These are phyloP conservation scores for Rhabditophanes sp. DNA, from an alignment of 2,888 invertebrate species.

Conservation along the genomic window DNA sequence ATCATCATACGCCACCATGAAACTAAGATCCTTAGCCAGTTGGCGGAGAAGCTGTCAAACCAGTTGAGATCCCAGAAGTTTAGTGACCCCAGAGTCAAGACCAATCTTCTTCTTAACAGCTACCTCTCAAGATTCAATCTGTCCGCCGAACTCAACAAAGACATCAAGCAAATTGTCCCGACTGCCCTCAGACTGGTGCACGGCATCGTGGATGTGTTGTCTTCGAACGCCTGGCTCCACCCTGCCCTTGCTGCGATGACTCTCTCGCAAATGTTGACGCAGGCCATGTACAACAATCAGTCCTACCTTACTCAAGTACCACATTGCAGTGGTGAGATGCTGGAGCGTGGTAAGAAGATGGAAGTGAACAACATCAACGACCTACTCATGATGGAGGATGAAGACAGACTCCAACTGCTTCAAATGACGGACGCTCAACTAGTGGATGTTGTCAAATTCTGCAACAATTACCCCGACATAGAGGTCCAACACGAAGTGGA, in stretches of 20 bases:
- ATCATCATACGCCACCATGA: constrained; percentile 86
- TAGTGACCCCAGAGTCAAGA: constrained; percentile 91
- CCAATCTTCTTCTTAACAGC: constrained; percentile 81
- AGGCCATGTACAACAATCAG: constrained; percentile 99
- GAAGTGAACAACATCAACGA: constrained; percentile 81
- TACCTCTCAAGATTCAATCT: constrained; percentile 82
- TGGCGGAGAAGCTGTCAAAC: constrained; percentile 51
- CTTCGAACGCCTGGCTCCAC: constrained; percentile 85
- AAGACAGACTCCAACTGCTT: constrained; percentile 58
- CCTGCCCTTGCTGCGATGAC: constrained; percentile 99
- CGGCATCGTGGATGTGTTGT: constrained; percentile 75
- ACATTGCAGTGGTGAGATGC: constrained; percentile 72
- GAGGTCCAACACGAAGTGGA: constrained; percentile 75
- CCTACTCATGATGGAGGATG: constrained; percentile 76
- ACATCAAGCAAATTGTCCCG: constrained; percentile 73
- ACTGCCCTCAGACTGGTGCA: constrained; percentile 47
- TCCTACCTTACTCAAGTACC: constrained; percentile 89
- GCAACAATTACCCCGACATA: constrained; percentile 95
- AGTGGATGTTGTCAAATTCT: constrained; percentile 94
- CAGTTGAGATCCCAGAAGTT: constrained; percentile 63
- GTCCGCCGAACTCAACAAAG: constrained; percentile 85
- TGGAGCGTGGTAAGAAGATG: constrained; percentile 78
- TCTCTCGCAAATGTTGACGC: constrained; percentile 96
- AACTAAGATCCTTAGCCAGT: constrained; percentile 61
- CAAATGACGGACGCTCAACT: constrained; percentile 63